A percentile compares a stretch with the other conserved stretches of the same genome.
Evolutionary conservation across 30 jellyfish, hydroid and myxozoan species (phyloP).

Genomic region (Aurelia aurita complex sp. Pacific): DNA sequence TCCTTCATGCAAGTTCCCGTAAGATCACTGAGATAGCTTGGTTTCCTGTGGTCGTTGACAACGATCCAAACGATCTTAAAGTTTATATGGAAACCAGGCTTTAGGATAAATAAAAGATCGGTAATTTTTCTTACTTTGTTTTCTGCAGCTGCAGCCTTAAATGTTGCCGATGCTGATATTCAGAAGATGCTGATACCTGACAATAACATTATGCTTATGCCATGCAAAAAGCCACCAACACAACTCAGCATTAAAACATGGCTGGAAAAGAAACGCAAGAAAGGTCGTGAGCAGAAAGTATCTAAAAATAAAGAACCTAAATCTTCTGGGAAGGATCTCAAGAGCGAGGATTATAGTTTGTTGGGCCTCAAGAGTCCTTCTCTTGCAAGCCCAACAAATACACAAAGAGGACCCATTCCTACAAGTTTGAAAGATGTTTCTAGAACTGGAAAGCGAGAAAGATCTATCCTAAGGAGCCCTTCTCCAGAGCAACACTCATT

Average conservation of each 20-base stretch:
- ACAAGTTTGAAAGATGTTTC: neutral
- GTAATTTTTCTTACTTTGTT: no score
- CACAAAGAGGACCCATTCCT: no score
- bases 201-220: conserved; percentile 41
- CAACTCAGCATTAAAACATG: conserved; percentile 26
- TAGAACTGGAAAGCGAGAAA: neutral
- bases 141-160: conserved; percentile 14
- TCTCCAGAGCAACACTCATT: no score
- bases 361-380: neutral
- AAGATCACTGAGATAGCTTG: no score
- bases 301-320: neutral
- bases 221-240: conserved; percentile 82
- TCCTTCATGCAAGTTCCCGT: no score
- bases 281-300: neutral
- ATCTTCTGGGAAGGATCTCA: neutral
- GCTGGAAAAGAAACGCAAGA: conserved; percentile 23
- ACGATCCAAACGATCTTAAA: no score
- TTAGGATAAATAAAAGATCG: no score
- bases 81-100: no score
- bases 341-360: neutral
- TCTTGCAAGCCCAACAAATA: neutral
- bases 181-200: conserved; percentile 32
- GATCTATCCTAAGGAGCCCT: neutral
- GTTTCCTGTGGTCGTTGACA: no score
- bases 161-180: conserved; percentile 26